Evolutionary conservation across 2,888 invertebrate genomes (phyloP).

Genomic region (Drosophila seclusa): DNA sequence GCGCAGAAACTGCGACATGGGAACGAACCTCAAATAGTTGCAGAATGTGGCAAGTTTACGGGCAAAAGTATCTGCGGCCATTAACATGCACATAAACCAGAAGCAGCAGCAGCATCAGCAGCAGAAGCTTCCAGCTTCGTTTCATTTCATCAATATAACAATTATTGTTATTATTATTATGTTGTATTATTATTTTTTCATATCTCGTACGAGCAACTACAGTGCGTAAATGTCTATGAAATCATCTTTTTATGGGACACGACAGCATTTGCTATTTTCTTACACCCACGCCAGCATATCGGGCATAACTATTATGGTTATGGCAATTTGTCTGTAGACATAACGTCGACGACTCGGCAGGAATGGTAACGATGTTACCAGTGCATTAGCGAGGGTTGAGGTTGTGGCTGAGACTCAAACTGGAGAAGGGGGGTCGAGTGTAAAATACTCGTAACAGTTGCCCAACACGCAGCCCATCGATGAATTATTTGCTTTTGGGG

Average conservation of each 20-base stretch:
- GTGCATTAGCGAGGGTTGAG: conserved; percentile 37
- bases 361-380: conserved; percentile 37
- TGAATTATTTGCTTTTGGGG: conserved; percentile 70
- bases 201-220: conserved; percentile 33
- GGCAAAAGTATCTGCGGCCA: conserved; percentile 41
- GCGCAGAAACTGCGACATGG: conserved; percentile 55
- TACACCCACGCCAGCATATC: conserved; percentile 33
- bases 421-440: conserved; percentile 38
- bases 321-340: conserved; percentile 83
- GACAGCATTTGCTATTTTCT: conserved; percentile 42
- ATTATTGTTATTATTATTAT: conserved; percentile 79
- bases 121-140: conserved; percentile 33
- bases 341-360: conserved; percentile 56
- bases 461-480: conserved; percentile 77
- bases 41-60: conserved; percentile 28
- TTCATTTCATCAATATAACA: conserved; percentile 67
- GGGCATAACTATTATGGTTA: conserved; percentile 76
- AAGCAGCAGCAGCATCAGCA: conserved; percentile 31
- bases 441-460: conserved; percentile 78
- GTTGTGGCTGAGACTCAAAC: background rate
- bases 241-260: conserved; percentile 79
- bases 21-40: conserved; percentile 41
- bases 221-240: conserved; percentile 79
- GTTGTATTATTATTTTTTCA: conserved; percentile 74
- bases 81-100: conserved; percentile 66